Evolutionary conservation across 2,797 vertebrate genomes (phyloP), one percentile per base, ranked within the genome.

Genomic region (Coregonus sp.): DNA sequence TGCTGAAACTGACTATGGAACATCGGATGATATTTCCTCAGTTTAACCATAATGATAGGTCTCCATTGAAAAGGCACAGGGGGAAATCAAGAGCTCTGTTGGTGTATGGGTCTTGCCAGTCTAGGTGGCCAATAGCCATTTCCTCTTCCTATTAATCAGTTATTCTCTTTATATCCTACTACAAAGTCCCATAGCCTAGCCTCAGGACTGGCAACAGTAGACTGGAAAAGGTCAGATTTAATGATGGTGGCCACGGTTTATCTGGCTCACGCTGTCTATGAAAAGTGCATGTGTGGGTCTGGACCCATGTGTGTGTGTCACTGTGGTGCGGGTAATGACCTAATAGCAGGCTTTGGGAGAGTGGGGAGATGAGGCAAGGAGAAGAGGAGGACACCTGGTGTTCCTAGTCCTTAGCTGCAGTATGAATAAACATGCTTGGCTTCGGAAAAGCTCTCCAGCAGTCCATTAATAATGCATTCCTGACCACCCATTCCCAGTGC

Each of bases 161-260:
- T 85, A 93, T 90, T 93, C 91, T 86, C 91, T 92, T 92, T 93
- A 82, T 87, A 88, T 69, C 78, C 35, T 40, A 81, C 89, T 84
- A 91, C 89, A 93, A 93, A 92, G 91, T 52, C 69, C 77, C 79
- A 9, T 20, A 63, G n/a, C 74, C 79, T 31, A 73, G 80, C 54
- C 72, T 79, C 89, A 87, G 81, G 82, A 73, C 81, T 86, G 79
- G 82, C 87, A 82, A n/a, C 73, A 9, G 78, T 68, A 74, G 71
- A 29, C 73, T 12, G 65, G 78, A 74, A 92, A 94, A 93, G 91
- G 92, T 93, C 92, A 91, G 78, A 72, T 81, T 79, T 92, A 93
- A 94, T 93, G 91, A 93, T 87, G 74, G 52, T 50, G 63, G n/a
- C 47, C 81, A 72, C 6, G 77, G 83, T 73, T 87, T 40, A 80